Evolutionary conservation across 2,888 invertebrate genomes (phyloP).

Genomic region (Hirtodrosophila histrioides): DNA sequence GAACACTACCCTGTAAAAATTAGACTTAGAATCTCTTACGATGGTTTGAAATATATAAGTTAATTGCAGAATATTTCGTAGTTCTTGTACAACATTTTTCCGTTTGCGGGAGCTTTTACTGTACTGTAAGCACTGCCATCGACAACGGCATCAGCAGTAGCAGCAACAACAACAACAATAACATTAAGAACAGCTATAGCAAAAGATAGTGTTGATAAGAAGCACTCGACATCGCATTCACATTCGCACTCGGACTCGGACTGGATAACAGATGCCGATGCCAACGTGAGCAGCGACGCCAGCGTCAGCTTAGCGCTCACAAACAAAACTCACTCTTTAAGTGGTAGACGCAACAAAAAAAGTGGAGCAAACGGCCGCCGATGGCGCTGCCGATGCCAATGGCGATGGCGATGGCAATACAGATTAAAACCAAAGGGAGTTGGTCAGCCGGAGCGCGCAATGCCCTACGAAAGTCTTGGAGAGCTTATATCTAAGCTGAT

Average conservation of each 20-base stretch:
- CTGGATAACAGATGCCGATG: slow-evolving; percentile 35
- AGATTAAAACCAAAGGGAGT: slow-evolving; percentile 6
- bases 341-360: slow-evolving; percentile 33
- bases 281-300: slow-evolving; percentile 24
- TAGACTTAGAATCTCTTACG: too few relatives aligned
- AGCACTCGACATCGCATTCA: slow-evolving; percentile 42
- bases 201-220: slow-evolving; percentile 54
- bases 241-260: slow-evolving; percentile 32
- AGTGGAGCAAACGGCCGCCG: slow-evolving; percentile 45
- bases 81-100: too few relatives aligned
- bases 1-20: too few relatives aligned
- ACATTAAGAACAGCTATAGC: slow-evolving; percentile 9
- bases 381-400: not conserved
- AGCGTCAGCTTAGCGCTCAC: slow-evolving; percentile 47
- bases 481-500: too few relatives aligned
- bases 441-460: slow-evolving; percentile 22
- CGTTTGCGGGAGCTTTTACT: too few relatives aligned
- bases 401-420: slow-evolving; percentile 12
- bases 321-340: slow-evolving; percentile 59
- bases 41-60: too few relatives aligned
- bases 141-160: slow-evolving; percentile 17
- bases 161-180: slow-evolving; percentile 11
- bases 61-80: too few relatives aligned
- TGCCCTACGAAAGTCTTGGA: slow-evolving; percentile 33
- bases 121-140: too few relatives aligned